Evolutionary conservation across 2,888 invertebrate species (phyloP).

Genomic region (Allacma fusca): DNA sequence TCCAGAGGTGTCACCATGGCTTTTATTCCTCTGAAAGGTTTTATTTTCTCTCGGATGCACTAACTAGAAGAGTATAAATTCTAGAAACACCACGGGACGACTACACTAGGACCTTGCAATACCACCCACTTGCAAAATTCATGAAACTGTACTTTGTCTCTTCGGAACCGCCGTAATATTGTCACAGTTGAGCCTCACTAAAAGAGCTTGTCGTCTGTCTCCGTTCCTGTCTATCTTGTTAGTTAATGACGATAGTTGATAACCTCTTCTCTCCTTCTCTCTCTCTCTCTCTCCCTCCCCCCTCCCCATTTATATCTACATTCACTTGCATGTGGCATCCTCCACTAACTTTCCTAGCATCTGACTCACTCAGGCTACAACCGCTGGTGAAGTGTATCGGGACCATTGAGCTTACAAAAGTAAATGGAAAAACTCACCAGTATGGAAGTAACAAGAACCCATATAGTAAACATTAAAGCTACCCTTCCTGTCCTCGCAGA

Average conservation of each 20-base stretch:
- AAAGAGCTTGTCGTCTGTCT: slow-evolving; percentile 16
- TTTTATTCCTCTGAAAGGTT: neutral
- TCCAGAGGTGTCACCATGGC: slow-evolving; percentile 6
- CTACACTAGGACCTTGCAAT: neutral
- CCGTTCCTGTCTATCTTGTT: slow-evolving; percentile 7
- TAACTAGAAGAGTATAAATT: neutral
- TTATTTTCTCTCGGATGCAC: neutral
- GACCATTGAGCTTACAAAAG: neutral
- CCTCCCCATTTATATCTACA: neutral
- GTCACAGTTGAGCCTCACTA: slow-evolving; percentile 12
- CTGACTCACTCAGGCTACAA: neutral
- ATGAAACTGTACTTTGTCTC: slow-evolving; percentile 1
- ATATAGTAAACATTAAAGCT: neutral
- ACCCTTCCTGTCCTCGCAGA: neutral
- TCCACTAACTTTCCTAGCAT: neutral
- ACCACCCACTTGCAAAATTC: neutral
- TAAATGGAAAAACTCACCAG: slow-evolving; percentile 8
- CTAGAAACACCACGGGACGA: no score
- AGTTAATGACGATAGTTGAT: slow-evolving; percentile 7
- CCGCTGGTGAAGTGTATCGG: neutral
- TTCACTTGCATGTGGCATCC: neutral
- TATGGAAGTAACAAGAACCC: neutral
- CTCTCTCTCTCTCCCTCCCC: neutral
- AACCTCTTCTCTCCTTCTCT: neutral
- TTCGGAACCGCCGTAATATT: slow-evolving; percentile 1